Base-by-base conservation (phyloP, 1,140 invertebrate genomes). In the Drosophila tani region DNA sequence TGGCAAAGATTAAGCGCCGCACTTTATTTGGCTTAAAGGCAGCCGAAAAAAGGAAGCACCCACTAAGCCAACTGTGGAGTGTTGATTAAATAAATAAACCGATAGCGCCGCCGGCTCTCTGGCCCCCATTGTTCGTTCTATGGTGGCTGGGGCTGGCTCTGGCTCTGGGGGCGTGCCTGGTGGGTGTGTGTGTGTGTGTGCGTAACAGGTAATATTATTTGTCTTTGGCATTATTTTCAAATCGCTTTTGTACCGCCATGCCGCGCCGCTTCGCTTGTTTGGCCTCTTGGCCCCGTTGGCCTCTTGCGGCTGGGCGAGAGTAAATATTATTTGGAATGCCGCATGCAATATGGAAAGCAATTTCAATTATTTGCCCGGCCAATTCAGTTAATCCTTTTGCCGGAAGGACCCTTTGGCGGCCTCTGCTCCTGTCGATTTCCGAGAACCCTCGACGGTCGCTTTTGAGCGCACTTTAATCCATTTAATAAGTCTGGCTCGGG, bases 61-160 rank as follows among this genome's bases (percentile, higher is more conserved):
- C 70, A 80, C 84, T 87, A 88, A 88, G 84, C 85, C 81, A 90
- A 90, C 85, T 90, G 81, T 85, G 85, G 85, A 90, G 85, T 90
- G 85, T 90, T 90, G 86, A 90, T 90, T 90, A 90, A 90, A 90
- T 85, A 90, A 90, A 90, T 90, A 87, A 87, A 87, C 84, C 85
- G 74, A 84, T 76, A 77, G 60, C 24, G 76, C 83, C 65, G 19
- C 67, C 62, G 84, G 81, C 84, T 49, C 46, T 53, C 32, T 35
- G 32, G 78, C 60, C 38, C 6, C 6, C 21, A n/a, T n/a, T 38
- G 12, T 32, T 9, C 38, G 35, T 24, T 24, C 53, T 24, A 55
- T 55, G 35, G 35, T 12, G 32, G 19, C 40, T 11, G 32, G 19
- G 35, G 2, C n/a, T 19, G 27, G 0, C 27, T 11, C 27, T 35